Evolutionary conservation across 2,113 vertebrate species (phyloP), one percentile per base, ranked within the genome.

Genomic region (Nesogale talazaci): DNA sequence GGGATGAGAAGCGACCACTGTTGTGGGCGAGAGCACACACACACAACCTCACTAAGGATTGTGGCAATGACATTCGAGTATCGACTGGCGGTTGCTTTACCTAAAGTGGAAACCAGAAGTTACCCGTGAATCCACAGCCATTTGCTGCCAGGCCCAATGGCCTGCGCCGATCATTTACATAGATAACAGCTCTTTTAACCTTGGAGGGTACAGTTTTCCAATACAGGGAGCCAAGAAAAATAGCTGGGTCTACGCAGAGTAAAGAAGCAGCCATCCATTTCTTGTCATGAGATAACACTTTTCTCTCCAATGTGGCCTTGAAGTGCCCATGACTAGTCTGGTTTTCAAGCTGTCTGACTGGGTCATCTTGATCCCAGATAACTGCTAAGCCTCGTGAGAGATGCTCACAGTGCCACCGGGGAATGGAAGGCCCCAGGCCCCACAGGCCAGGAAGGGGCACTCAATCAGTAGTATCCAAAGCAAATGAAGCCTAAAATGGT

Each of bases 171-270:
- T 67, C 95, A 96, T 97, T 96, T 97, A 94, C 96, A 96, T 96
- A 92, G 87, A 97, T 94, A 96, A 92, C 83, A 96, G 88, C 88
- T 97, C 95, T 95, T 97, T 96, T 98, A 98, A 98, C 98, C 98
- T 98, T 97, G 97, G 97, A 97, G 34, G 40, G 85, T 96, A 97
- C 91, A 86, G 94, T 88, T 98, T 97, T 95, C 96, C 97, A 94
- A 95, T 95, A 97, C 40, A 81, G 70, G 89, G 96, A 94, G 88
- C 86, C 84, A 96, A 96, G 97, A 96, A 80, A 96, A 97, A 70
- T 74, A 96, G 75, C 80, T 80, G 36, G 80, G 96, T 95, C 91
- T 74, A 75, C 89, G 96, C 94, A 96, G 96, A 97, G 87, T 84
- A 52, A 94, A 38, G 76, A 91, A 97, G 97, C 57, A 83, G 93